Conservation (phyloP, 2,888 invertebrate species). For the Vandiemenella viatica region DNA sequence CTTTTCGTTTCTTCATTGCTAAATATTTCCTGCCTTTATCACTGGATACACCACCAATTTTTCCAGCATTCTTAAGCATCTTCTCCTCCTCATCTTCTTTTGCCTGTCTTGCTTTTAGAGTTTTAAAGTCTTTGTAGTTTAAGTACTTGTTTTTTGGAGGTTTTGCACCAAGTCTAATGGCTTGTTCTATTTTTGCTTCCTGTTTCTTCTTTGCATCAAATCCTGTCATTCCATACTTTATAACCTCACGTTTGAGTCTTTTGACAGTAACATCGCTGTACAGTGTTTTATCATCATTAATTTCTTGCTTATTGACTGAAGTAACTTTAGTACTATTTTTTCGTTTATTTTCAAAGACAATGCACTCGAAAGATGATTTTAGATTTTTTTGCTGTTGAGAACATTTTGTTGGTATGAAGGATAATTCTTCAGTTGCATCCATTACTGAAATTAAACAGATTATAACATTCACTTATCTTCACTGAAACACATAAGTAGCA, state of each 20-base stretch:
- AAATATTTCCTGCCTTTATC: not conserved
- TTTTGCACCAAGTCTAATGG: slow-evolving; percentile 71
- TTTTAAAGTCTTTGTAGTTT: slow-evolving; percentile 53
- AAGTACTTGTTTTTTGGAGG: slow-evolving; percentile 50
- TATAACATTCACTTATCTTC: too few species aligned
- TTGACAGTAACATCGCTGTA: slow-evolving; percentile 49
- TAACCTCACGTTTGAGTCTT: slow-evolving; percentile 61
- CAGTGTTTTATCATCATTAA: not conserved
- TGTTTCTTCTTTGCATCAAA: slow-evolving; percentile 53
- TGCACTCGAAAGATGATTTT: not conserved
- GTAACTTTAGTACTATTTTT: not conserved
- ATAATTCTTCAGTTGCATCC: not conserved
- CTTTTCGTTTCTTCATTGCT: not conserved
- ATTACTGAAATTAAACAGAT: not conserved
- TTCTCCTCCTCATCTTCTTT: not conserved
- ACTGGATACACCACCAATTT: not conserved
- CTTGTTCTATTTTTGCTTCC: slow-evolving; percentile 61
- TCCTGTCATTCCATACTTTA: slow-evolving; percentile 70
- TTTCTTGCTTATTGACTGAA: not conserved
- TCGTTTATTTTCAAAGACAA: not conserved
- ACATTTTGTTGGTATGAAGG: not conserved
- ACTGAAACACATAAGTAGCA: too few species aligned
- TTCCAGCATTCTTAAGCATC: not conserved
- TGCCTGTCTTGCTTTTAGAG: not conserved
- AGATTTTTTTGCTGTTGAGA: not conserved